Evolutionary conservation across 1,140 invertebrate genomes (phyloP).

Genomic region (Proctacanthus coquilletti): DNA sequence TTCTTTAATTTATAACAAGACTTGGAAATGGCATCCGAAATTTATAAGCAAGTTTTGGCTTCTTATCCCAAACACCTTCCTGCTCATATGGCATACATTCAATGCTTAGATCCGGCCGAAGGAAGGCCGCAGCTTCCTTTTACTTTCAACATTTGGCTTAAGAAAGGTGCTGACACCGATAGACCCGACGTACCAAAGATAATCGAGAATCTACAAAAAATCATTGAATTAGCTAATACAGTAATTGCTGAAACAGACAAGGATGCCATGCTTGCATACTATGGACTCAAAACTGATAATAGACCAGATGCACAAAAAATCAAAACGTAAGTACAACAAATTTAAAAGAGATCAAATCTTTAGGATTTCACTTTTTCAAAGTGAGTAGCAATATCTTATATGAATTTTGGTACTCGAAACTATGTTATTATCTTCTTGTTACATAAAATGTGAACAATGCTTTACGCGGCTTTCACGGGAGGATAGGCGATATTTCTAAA

Average conservation of each 20-base stretch:
- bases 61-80: conserved; percentile 56
- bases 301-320: conserved; percentile 60
- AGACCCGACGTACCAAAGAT: conserved; percentile 5
- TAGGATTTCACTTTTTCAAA: too few species aligned
- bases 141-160: conserved; percentile 17
- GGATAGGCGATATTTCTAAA: too few species aligned
- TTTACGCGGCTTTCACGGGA: too few species aligned
- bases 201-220: conserved; percentile 20
- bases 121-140: conserved; percentile 26
- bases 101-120: conserved; percentile 48
- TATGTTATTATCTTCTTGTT: too few species aligned
- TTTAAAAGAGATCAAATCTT: too few species aligned
- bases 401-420: too few species aligned
- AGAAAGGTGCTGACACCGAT: too few species aligned
- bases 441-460: too few species aligned
- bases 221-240: conserved; percentile 42
- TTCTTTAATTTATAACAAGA: conserved; percentile 30
- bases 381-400: too few species aligned
- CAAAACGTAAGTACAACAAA: conserved; percentile 54
- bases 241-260: conserved; percentile 59
- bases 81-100: conserved; percentile 59
- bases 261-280: conserved; percentile 54
- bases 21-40: conserved; percentile 44
- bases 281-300: conserved; percentile 65
- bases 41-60: conserved; percentile 60